A percentile compares a stretch with the other conserved stretches of the same genome.
These are phyloP conservation scores for Chelonia mydas DNA, from an alignment of 2,797 vertebrate species.

Conservation along the genomic window DNA sequence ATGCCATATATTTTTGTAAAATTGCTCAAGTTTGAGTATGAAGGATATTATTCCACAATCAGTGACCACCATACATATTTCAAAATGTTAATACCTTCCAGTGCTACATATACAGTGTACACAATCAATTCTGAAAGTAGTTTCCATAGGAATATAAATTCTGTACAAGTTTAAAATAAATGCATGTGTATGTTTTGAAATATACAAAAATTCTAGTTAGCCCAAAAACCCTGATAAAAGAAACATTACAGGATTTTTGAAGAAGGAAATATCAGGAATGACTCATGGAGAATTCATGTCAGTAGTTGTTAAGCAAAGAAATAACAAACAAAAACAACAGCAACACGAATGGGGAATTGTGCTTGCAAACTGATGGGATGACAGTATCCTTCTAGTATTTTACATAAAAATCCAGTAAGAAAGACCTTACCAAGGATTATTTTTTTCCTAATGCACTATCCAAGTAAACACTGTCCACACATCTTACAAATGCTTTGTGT, in stretches of 20 bases:
- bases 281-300: not conserved
- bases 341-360: not conserved
- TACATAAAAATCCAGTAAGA: not conserved
- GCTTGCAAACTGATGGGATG: not conserved
- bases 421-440: not conserved
- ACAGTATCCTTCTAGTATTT: not conserved
- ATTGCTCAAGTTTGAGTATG: not conserved
- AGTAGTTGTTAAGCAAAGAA: not conserved
- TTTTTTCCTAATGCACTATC: not conserved
- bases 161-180: not conserved
- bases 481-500: not conserved
- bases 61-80: not conserved
- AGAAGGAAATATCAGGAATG: not conserved
- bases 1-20: not conserved
- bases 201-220: not conserved
- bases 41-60: not conserved
- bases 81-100: not conserved
- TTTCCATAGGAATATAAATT: not conserved
- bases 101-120: not conserved
- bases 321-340: not conserved
- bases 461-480: not conserved
- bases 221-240: not conserved
- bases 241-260: not conserved
- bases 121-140: not conserved
- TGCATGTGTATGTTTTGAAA: not conserved